A percentile compares a stretch with the other conserved stretches of the same genome.
Conservation (phyloP, 2,113 vertebrate genomes). For the Pelecanus crispus region DNA sequence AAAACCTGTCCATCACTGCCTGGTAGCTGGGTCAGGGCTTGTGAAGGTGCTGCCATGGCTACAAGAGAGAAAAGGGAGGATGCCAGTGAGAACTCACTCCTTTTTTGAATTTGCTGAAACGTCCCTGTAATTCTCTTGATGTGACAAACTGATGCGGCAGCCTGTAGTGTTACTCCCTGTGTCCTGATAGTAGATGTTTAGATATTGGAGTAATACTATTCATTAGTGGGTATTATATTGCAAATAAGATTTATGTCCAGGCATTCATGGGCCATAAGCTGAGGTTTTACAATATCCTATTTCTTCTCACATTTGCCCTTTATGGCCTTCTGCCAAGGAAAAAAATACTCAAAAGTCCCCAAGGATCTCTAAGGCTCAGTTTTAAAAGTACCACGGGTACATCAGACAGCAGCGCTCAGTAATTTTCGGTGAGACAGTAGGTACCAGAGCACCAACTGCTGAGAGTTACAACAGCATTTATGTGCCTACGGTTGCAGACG, state of each 20-base stretch:
- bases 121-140: neutral
- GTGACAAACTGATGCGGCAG: neutral
- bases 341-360: accelerated
- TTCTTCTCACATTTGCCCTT: neutral
- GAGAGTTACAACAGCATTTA: neutral
- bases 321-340: neutral
- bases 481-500: neutral
- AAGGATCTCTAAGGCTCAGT: neutral
- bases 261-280: neutral
- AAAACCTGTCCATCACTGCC: neutral
- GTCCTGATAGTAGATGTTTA: neutral
- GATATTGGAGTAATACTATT: neutral
- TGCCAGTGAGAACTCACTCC: neutral
- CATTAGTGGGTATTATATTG: neutral
- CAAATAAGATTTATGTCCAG: neutral
- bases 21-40: neutral
- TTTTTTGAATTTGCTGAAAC: neutral
- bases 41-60: neutral
- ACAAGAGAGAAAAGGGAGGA: neutral
- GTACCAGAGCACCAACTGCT: neutral
- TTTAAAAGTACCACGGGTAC: neutral
- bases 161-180: accelerated
- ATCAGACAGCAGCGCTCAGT: neutral
- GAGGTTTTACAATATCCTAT: neutral
- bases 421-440: neutral